Conservation (phyloP, 2,113 vertebrate species). For the Junco hyemalis region DNA sequence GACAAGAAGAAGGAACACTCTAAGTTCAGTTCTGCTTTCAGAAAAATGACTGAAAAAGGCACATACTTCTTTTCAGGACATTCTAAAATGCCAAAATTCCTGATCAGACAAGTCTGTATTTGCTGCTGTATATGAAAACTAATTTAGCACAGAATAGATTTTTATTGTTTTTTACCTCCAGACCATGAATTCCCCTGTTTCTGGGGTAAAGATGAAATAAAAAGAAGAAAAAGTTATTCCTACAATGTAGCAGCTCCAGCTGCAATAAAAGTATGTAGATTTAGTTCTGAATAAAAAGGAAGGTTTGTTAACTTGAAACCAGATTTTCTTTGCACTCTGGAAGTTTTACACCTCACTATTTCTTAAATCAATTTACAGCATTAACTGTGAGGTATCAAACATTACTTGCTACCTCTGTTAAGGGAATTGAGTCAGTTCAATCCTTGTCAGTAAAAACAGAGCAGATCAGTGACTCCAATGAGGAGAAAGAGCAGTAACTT, state of each 20-base stretch:
- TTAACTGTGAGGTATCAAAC: neutral
- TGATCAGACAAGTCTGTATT: neutral
- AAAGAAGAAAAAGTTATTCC: neutral
- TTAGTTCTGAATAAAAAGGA: neutral
- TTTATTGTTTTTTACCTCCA: neutral
- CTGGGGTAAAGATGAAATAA: neutral
- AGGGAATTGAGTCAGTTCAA: neutral
- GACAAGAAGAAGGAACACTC: slow-evolving; percentile 61
- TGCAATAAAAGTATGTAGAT: neutral
- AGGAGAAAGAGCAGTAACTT: neutral
- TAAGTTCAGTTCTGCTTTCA: slow-evolving; percentile 46
- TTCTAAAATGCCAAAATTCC: neutral
- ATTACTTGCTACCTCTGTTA: neutral
- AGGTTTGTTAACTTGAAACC: neutral
- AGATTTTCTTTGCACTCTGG: neutral
- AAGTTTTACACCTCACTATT: neutral
- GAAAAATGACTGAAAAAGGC: neutral
- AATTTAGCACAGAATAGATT: neutral
- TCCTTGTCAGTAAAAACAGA: neutral
- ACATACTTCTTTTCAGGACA: neutral
- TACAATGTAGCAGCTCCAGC: neutral
- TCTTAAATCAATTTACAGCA: neutral
- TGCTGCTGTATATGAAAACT: neutral
- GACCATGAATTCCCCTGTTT: neutral
- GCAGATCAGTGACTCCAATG: neutral